Evolutionary conservation across 2,888 invertebrate genomes (phyloP).

Genomic region (Diarsia dahlii): DNA sequence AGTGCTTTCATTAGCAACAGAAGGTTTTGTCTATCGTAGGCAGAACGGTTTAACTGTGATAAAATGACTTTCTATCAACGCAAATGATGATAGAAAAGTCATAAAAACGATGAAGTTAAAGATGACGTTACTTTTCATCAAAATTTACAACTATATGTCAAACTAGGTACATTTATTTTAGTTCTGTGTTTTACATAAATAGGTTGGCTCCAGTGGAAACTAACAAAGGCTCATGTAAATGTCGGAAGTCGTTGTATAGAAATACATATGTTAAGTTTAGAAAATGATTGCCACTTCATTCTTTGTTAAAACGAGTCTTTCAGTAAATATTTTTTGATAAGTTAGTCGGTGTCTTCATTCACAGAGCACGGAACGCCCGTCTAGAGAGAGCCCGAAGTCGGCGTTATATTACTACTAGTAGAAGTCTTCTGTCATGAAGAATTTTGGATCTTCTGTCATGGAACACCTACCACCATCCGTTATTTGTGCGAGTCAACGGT

Average conservation of each 20-base stretch:
- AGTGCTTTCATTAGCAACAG: not conserved
- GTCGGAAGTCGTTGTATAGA: not conserved
- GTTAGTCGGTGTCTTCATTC: not conserved
- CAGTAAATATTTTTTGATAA: not conserved
- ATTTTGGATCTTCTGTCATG: not conserved
- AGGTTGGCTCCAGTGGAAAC: not conserved
- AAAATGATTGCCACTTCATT: not conserved
- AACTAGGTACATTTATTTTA: not conserved
- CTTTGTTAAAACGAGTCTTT: not conserved
- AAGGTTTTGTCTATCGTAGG: not conserved
- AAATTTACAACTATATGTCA: not conserved
- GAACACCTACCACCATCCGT: not conserved
- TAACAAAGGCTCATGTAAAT: not conserved
- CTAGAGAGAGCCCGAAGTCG: not conserved
- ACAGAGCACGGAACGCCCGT: not conserved
- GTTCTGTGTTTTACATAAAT: not conserved
- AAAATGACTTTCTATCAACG: not conserved
- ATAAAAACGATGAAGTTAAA: not conserved
- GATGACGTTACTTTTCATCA: not conserved
- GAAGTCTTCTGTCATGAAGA: no score
- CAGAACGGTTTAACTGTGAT: not conserved
- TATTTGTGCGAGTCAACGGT: not conserved
- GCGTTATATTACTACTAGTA: not conserved
- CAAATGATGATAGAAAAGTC: not conserved
- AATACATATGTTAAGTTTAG: not conserved